Evolutionary conservation across 2,888 invertebrate species (phyloP), one percentile per base, ranked within the genome.

Genomic region (Lissocephala sabroskyi): DNA sequence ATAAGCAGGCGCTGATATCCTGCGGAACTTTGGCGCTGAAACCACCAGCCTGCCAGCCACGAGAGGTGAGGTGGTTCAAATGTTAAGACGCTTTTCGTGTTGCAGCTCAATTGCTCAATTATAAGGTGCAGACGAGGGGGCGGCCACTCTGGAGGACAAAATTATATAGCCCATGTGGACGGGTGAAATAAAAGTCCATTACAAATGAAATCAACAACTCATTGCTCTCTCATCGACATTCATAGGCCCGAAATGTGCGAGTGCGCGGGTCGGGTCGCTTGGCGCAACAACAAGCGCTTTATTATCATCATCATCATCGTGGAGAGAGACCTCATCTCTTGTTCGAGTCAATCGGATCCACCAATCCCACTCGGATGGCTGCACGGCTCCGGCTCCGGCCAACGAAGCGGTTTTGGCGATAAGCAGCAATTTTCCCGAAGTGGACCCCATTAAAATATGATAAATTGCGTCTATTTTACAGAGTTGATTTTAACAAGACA

Each of bases 401-500:
- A 52, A 40, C 44, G 35, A 30, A 30, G 3, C 6, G 3, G 30
- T 29, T 42, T 36, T 59, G 55, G 59, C 62, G 66, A 63, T 65
- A 63, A 65, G 66, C 63, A 63, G 66, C 60, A 65, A 65, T 65
- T 60, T 73, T 70, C 59, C 56, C 54, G 54, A 67, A 77, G 56
- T 68, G 76, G 56, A 73, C 63, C 76, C 64, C 68, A 78, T 80
- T 74, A 79, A 78, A 79, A 76, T 76, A 80, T 79, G 79, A 79
- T 79, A 79, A 79, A 79, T 79, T 79, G 74, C 76, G 62, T 74
- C 78, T 71, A 68, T 74, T 80, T 71, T 62, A 62, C 64, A 59
- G 62, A 79, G 62, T 74, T 66, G 64, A 66, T 78, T 80, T 79
- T 80, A 81, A 81, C 82, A 81, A 80, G 81, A 82, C 81, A 81